Evolutionary conservation across 35 echinoderm and acorn worm species (phyloP).

Genomic region (Holothuria glaberrima): DNA sequence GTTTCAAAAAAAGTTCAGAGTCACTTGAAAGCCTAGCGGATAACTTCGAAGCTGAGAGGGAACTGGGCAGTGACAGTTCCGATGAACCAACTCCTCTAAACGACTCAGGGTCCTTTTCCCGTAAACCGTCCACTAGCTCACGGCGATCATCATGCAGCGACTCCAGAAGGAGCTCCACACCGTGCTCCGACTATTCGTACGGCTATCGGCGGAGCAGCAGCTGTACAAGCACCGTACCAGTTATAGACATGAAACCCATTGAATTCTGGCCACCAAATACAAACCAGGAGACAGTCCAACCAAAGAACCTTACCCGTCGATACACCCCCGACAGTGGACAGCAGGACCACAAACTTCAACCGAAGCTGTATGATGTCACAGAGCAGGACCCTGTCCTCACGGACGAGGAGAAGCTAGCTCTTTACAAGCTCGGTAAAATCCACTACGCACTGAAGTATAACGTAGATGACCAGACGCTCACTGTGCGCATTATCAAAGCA

Average conservation of each 20-base stretch:
- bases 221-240: slow-evolving; percentile 71
- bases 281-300: slow-evolving; percentile 92
- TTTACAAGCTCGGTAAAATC: slow-evolving; percentile 93
- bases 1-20: slow-evolving; percentile 32
- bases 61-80: slow-evolving; percentile 9
- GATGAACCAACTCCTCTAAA: slow-evolving; percentile 49
- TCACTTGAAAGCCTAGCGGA: slow-evolving; percentile 53
- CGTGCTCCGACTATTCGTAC: slow-evolving; percentile 71
- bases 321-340: slow-evolving; percentile 77
- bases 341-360: slow-evolving; percentile 83
- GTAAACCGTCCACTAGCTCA: slow-evolving; percentile 79
- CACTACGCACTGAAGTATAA: slow-evolving; percentile 92
- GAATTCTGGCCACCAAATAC: slow-evolving; percentile 98
- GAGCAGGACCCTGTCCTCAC: slow-evolving; percentile 80
- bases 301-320: slow-evolving; percentile 73
- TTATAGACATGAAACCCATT: slow-evolving; percentile 99
- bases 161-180: slow-evolving; percentile 79
- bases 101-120: slow-evolving; percentile 45
- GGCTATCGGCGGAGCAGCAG: slow-evolving; percentile 76
- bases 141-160: slow-evolving; percentile 82
- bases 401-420: slow-evolving; percentile 89
- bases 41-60: background rate
- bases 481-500: slow-evolving; percentile 85
- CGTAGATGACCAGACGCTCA: slow-evolving; percentile 73
- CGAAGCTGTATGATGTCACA: slow-evolving; percentile 91